Percentiles rank a stretch among this genome's conserved stretches.
Evolutionary conservation across 2,113 vertebrate species (phyloP).

Genomic region (Felis chaus): DNA sequence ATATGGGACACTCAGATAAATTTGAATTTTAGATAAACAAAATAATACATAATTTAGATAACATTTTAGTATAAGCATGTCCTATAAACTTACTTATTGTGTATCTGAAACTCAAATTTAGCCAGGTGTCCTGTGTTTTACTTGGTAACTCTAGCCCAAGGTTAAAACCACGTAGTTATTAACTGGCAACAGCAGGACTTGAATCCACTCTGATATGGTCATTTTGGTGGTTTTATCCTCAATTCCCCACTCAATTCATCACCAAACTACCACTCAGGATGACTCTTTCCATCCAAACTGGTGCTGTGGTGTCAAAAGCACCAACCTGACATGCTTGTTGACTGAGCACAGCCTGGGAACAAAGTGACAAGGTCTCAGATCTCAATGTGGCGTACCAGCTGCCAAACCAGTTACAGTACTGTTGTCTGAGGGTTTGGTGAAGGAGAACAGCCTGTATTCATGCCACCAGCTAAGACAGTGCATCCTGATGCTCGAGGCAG

Average conservation of each 20-base stretch:
- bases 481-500: neutral
- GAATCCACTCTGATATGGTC: neutral
- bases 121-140: neutral
- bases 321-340: neutral
- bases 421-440: neutral
- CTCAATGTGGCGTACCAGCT: fast-evolving
- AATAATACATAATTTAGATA: neutral
- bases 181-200: neutral
- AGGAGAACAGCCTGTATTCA: neutral
- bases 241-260: neutral
- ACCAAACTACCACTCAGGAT: neutral
- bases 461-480: fast-evolving
- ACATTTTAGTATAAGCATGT: neutral
- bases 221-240: neutral
- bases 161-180: neutral
- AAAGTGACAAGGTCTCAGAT: neutral
- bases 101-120: neutral
- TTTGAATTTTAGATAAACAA: neutral
- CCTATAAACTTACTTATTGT: neutral
- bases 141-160: neutral
- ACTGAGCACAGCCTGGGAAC: neutral
- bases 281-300: neutral
- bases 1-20: neutral
- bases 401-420: fast-evolving
- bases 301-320: neutral